Base-by-base conservation (phyloP, 2,888 invertebrate species). In the Auanema freiburgensis region DNA sequence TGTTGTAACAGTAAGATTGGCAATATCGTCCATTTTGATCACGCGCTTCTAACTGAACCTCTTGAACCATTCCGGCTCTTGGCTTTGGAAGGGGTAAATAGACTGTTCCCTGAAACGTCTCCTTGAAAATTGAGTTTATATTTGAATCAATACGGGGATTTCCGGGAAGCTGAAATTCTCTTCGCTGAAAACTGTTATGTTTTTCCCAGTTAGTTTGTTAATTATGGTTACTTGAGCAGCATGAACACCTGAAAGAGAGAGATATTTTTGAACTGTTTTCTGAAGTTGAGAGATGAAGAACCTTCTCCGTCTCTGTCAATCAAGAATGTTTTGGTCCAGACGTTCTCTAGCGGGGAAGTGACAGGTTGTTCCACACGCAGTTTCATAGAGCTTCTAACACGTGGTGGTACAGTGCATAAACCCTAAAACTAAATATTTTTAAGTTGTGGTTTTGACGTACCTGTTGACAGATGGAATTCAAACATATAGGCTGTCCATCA, bases 11-110 rank as follows among this genome's bases (percentile, higher is more conserved):
- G 56, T 81, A 78, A 14, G 79, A 73, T 58, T 81, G 81, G 59
- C 81, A 81, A 59, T 81, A 82, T 52, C 81, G 66, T 24, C 81
- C 81, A 57, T 74, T 77, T 33, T 73, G 73, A 57, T 81, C 81
- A 51, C 72, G 62, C 0, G 80, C 81, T 33, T 78, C 79, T 59
- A 81, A 54, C 1, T 70, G 64, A 23, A 81, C 74, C 55, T 77
- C 71, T 44, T 61, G 58, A 23, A 62, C 49, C 12, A 67, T 61
- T 23, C 70, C 76, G 12, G 67, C 65, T 43, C 63, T 61, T n/a
- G 79, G 78, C 51, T 80, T 78, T 12, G 81, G 81, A 5, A 81
- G 55, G 11, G 79, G 75, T 18, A 81, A 52, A 64, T 82, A 81
- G 12, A 81, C 65, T 14, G 76, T 64, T n/a, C 81, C 81, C 74